Conservation (phyloP, 1,140 invertebrate species). For the Euschistus heros region DNA sequence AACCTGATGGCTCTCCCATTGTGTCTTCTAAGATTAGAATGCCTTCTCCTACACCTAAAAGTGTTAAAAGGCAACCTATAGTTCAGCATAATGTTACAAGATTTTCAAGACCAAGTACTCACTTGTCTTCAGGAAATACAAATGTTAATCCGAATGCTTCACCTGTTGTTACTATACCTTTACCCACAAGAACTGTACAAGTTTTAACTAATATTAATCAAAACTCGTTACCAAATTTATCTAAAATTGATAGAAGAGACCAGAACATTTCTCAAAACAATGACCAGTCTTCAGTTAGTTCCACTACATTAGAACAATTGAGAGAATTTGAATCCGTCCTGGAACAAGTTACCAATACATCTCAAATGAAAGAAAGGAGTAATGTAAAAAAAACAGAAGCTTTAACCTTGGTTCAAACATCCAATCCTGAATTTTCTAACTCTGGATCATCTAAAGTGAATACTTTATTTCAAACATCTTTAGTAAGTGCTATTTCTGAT, state of each 20-base stretch:
- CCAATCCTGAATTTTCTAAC: slow-evolving; percentile 18
- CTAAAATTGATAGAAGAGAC: slow-evolving; percentile 36
- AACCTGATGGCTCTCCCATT: slow-evolving; percentile 6
- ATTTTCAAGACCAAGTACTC: slow-evolving; percentile 44
- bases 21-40: slow-evolving; percentile 16
- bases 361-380: slow-evolving; percentile 51
- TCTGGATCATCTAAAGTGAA: slow-evolving; percentile 20
- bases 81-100: slow-evolving; percentile 27
- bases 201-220: slow-evolving; percentile 37
- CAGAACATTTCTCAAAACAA: slow-evolving; percentile 38
- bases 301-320: slow-evolving; percentile 59
- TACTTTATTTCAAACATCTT: slow-evolving; percentile 23
- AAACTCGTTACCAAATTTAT: slow-evolving; percentile 35
- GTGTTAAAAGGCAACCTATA: slow-evolving; percentile 14
- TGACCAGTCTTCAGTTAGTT: slow-evolving; percentile 40
- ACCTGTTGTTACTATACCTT: slow-evolving; percentile 34
- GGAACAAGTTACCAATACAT: slow-evolving; percentile 48
- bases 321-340: slow-evolving; percentile 71
- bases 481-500: slow-evolving; percentile 27
- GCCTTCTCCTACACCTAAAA: slow-evolving; percentile 23
- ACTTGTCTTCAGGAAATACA: slow-evolving; percentile 37
- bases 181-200: slow-evolving; percentile 33
- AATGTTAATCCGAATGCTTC: slow-evolving; percentile 26
- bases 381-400: slow-evolving; percentile 36
- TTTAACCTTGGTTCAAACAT: slow-evolving; percentile 19